phyloP scores from a whole-genome alignment of 2,797 vertebrate species.

The Neopelma chrysocephalum region DNA sequence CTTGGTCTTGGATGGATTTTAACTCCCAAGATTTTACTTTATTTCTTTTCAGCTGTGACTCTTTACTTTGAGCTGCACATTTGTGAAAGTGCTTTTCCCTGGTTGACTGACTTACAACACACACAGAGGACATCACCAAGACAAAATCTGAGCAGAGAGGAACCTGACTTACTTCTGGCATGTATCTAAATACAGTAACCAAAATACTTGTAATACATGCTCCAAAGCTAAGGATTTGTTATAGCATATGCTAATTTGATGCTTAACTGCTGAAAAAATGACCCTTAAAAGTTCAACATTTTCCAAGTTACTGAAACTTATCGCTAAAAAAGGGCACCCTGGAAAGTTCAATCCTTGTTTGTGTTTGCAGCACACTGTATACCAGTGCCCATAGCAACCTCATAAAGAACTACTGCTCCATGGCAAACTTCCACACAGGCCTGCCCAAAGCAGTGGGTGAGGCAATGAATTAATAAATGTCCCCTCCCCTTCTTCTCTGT shows the following conservation, averaged over 20 bases:
- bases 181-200: background rate
- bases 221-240: background rate
- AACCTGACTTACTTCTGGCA: background rate
- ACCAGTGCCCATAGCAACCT: conserved; percentile 4
- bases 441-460: background rate
- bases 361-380: background rate
- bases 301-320: background rate
- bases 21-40: background rate
- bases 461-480: background rate
- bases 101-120: background rate
- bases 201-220: background rate
- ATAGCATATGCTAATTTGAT: background rate
- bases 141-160: background rate
- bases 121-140: background rate
- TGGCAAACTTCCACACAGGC: background rate
- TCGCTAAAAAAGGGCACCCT: background rate
- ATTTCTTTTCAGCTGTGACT: background rate
- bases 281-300: background rate
- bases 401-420: background rate
- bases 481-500: background rate
- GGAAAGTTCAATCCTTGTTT: background rate
- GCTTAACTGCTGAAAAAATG: background rate
- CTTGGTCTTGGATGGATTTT: background rate
- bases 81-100: background rate
- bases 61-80: background rate